Conservation (phyloP, 2,888 invertebrate species). For the Drosophila villosipedis region DNA sequence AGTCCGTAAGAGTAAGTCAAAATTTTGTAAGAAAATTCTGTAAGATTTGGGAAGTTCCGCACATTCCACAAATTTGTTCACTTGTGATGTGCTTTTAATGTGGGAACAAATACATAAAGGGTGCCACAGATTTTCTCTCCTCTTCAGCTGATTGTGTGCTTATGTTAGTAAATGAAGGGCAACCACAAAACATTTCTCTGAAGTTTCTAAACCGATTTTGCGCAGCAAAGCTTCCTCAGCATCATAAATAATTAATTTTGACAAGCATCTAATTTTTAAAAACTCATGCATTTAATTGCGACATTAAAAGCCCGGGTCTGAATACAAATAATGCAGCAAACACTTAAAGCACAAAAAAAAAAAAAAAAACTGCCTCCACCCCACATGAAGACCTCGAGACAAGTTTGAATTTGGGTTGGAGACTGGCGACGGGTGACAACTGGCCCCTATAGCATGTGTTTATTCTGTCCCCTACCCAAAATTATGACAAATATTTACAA, state of each 20-base stretch:
- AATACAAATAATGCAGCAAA: conserved; percentile 44
- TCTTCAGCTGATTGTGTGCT: conserved; percentile 9
- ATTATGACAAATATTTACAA: conserved; percentile 83
- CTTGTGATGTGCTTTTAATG: conserved; percentile 24
- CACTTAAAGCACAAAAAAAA: conserved; percentile 13
- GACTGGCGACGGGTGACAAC: conserved; percentile 1
- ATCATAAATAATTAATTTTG: conserved; percentile 80
- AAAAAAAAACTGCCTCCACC: conserved; percentile 17
- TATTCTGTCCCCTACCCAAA: conserved; percentile 27
- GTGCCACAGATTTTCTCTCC: conserved; percentile 42
- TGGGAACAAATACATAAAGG: conserved; percentile 31
- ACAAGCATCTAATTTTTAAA: conserved; percentile 80
- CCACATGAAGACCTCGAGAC: conserved; percentile 24
- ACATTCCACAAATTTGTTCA: conserved; percentile 8
- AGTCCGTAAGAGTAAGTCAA: too few species aligned
- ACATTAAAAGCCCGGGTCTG: conserved; percentile 72
- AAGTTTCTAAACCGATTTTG: conserved; percentile 15
- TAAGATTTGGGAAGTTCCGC: neutral
- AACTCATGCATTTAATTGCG: conserved; percentile 81
- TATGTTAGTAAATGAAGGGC: conserved; percentile 6
- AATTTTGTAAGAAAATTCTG: neutral
- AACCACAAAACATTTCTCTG: conserved; percentile 7
- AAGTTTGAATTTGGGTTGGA: conserved; percentile 2
- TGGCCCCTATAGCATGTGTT: conserved; percentile 52
- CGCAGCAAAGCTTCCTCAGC: conserved; percentile 54